Conservation (phyloP, 2,888 invertebrate species). For the Tetropium fuscum region DNA sequence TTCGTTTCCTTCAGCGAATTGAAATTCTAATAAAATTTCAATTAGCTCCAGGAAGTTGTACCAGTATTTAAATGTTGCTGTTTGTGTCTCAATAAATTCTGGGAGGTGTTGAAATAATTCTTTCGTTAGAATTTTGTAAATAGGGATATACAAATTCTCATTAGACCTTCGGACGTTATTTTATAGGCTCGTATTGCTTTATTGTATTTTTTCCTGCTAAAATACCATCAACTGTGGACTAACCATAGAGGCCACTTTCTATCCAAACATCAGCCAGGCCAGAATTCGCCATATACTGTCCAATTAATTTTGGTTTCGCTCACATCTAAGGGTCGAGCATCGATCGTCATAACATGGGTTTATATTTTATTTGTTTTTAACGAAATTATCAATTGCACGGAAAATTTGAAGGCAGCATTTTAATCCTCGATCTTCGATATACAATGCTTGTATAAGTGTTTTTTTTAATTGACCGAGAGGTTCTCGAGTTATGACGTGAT, state of each 20-base stretch:
- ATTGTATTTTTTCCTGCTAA: conserved; percentile 33
- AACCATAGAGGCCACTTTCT: not conserved
- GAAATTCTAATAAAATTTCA: not conserved
- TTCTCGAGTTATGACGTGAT: too few relatives aligned
- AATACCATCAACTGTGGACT: conserved; percentile 6
- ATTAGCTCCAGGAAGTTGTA: not conserved
- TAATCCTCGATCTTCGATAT: too few relatives aligned
- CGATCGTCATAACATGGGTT: too few relatives aligned
- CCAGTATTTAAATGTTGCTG: not conserved
- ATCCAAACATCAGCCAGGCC: not conserved
- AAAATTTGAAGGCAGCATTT: too few relatives aligned
- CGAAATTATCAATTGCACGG: too few relatives aligned
- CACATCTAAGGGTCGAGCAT: too few relatives aligned
- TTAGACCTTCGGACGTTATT: conserved; percentile 34
- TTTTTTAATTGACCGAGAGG: too few relatives aligned
- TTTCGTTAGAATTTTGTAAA: not conserved
- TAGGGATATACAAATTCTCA: conserved; percentile 11
- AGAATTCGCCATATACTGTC: not conserved
- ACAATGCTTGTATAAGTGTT: too few relatives aligned
- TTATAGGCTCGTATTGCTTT: conserved; percentile 38
- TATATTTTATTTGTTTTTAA: too few relatives aligned
- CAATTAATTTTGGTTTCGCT: too few relatives aligned
- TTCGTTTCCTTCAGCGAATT: conserved; percentile 25
- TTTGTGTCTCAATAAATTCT: not conserved
- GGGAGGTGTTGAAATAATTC: not conserved